These are phyloP conservation scores for Nyctalus aviator DNA, from an alignment of 2,797 vertebrate genomes.

Conservation along the genomic window DNA sequence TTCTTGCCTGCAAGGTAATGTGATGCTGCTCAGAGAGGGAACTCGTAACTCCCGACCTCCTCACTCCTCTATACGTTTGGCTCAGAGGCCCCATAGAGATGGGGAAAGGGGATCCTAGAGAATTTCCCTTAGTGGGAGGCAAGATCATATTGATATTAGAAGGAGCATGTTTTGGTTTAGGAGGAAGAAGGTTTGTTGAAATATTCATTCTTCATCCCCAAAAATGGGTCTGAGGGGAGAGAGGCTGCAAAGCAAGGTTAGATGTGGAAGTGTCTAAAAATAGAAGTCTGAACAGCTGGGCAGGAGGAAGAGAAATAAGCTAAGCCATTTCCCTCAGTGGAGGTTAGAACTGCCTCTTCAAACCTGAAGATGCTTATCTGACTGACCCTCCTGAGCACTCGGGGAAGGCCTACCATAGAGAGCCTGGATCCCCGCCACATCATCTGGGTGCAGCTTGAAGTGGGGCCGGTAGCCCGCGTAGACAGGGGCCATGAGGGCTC, in stretches of 20 bases:
- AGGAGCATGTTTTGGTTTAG: background rate
- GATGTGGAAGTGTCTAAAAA: conserved; percentile 9
- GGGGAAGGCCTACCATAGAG: conserved; percentile 90
- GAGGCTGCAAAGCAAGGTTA: conserved; percentile 20
- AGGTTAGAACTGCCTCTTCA: conserved; percentile 25
- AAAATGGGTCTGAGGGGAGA: background rate
- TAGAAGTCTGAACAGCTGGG: background rate
- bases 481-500: conserved; percentile 92
- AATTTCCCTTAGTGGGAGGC: background rate
- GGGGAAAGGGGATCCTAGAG: background rate
- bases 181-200: background rate
- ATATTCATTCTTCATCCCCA: conserved; percentile 41
- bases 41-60: background rate
- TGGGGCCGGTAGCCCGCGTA: conserved; percentile 90
- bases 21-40: background rate
- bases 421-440: conserved; percentile 92
- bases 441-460: conserved; percentile 92
- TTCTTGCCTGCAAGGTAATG: conserved; percentile 82
- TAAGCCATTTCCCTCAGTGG: background rate
- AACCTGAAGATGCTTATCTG: background rate
- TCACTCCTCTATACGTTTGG: background rate
- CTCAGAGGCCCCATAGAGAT: background rate
- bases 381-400: background rate
- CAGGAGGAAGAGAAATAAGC: background rate
- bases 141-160: background rate